Conservation (phyloP, 2,888 invertebrate species). For the Pomacea canaliculata region DNA sequence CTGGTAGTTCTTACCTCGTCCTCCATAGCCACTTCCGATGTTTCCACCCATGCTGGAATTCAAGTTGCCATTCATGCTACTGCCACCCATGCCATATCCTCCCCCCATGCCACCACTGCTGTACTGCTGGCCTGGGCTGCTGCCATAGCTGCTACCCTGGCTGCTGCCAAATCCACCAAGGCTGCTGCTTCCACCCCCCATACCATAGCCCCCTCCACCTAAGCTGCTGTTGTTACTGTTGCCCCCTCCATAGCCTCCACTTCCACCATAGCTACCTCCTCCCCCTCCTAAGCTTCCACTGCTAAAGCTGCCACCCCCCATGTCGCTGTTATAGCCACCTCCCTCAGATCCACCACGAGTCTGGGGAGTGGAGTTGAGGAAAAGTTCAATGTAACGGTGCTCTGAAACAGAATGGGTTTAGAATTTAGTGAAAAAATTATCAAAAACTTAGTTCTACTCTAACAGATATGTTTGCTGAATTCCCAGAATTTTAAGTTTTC, state of each 20-base stretch:
- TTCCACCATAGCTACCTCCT: constrained; percentile 33
- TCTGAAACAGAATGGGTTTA: constrained; percentile 52
- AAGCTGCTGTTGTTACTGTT: constrained; percentile 32
- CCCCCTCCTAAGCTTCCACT: constrained; percentile 34
- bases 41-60: constrained; percentile 29
- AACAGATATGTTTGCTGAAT: too few relatives aligned
- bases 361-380: constrained; percentile 76
- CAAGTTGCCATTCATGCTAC: constrained; percentile 40
- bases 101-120: neutral
- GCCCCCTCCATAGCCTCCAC: constrained; percentile 36
- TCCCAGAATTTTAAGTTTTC: too few relatives aligned
- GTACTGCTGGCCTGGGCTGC: constrained; percentile 1
- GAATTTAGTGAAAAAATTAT: too few relatives aligned
- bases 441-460: too few relatives aligned
- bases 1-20: neutral
- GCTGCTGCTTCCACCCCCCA: constrained; percentile 30
- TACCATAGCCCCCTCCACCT: constrained; percentile 29
- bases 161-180: neutral
- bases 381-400: constrained; percentile 87
- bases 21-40: constrained; percentile 13
- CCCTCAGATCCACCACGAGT: constrained; percentile 39
- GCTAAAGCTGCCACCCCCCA: constrained; percentile 37
- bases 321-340: constrained; percentile 37
- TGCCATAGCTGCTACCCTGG: constrained; percentile 13
- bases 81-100: constrained; percentile 28